These are phyloP conservation scores for Clanis bilineata DNA, from an alignment of 2,888 invertebrate genomes.

Conservation along the genomic window DNA sequence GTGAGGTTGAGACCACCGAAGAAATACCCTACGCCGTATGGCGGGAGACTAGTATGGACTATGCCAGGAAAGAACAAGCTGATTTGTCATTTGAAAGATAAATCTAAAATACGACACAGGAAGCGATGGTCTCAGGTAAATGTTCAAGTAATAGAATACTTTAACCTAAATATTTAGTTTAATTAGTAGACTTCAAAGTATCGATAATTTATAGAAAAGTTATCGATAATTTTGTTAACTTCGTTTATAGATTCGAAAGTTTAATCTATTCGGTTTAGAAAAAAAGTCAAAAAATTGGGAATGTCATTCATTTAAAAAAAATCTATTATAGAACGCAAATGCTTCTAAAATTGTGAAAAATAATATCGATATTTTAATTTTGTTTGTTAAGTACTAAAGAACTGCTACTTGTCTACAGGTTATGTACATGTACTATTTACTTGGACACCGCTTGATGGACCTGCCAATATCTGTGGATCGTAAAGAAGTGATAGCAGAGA, in stretches of 20 bases:
- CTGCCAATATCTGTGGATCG: conserved; percentile 80
- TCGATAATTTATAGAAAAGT: too few relatives aligned
- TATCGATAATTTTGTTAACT: too few relatives aligned
- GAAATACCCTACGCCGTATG: conserved; percentile 92
- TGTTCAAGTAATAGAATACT: not conserved
- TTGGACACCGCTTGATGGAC: conserved; percentile 91
- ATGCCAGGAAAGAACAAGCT: conserved; percentile 93
- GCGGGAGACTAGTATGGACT: conserved; percentile 91
- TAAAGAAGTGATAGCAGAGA: conserved; percentile 87
- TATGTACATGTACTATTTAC: conserved; percentile 97
- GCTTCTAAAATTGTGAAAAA: too few relatives aligned
- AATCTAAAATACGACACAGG: conserved; percentile 92
- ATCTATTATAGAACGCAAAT: too few relatives aligned
- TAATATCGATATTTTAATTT: too few relatives aligned
- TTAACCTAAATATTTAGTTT: too few relatives aligned
- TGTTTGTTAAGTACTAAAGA: too few relatives aligned
- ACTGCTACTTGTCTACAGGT: conserved; percentile 71
- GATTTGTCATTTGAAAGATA: conserved; percentile 94
- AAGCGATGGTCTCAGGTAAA: conserved; percentile 94
- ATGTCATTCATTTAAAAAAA: too few relatives aligned
- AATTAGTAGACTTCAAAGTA: too few relatives aligned
- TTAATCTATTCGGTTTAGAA: too few relatives aligned
- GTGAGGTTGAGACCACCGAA: conserved; percentile 85
- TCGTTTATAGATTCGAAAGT: too few relatives aligned
- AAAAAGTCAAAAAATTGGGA: too few relatives aligned